A percentile compares a stretch with the other conserved stretches of the same genome.
Conservation (phyloP, 2,113 vertebrate species). For the Oplegnathus fasciatus region DNA sequence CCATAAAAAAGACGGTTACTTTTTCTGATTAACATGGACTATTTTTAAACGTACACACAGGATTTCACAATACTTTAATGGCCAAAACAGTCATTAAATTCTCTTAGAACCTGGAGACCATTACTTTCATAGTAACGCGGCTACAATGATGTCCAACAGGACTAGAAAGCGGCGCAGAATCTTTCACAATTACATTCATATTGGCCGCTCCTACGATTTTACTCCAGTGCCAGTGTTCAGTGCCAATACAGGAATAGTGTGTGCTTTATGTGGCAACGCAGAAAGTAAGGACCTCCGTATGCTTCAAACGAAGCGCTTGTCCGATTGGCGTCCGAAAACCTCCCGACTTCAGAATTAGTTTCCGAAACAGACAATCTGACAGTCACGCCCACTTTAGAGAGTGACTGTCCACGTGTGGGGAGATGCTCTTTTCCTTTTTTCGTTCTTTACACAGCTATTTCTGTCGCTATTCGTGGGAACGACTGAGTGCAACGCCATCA, state of each 20-base stretch:
- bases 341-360: background rate
- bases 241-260: background rate
- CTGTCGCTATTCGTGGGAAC: background rate
- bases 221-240: background rate
- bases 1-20: background rate
- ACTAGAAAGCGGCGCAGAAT: background rate
- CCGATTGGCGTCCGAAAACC: background rate
- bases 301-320: background rate
- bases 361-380: too few species aligned
- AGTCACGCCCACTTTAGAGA: too few species aligned
- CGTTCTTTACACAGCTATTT: background rate
- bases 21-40: slow-evolving; percentile 15
- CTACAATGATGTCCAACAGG: background rate
- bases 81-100: background rate
- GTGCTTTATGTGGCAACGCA: background rate
- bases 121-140: background rate
- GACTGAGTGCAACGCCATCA: background rate
- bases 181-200: background rate
- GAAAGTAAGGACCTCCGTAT: background rate
- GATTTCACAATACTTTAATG: background rate
- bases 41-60: background rate
- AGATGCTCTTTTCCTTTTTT: background rate
- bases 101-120: background rate
- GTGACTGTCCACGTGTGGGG: background rate
- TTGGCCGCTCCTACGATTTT: too few species aligned